These are phyloP conservation scores for Ptychochromis oligacanthus DNA, from an alignment of 2,113 vertebrate genomes.

Conservation along the genomic window DNA sequence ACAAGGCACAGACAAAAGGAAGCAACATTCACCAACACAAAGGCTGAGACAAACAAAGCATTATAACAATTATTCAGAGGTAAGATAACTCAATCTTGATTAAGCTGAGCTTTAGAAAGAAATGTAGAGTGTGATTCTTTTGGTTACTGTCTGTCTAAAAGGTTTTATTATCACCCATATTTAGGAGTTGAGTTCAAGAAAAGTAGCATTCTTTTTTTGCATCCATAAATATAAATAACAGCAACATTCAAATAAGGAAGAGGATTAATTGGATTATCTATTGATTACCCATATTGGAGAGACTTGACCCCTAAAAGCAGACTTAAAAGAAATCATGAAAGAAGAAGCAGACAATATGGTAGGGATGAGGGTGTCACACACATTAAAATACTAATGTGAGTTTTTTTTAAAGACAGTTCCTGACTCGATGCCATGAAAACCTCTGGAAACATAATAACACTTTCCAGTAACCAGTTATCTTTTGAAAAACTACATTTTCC, in stretches of 20 bases:
- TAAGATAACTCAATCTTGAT: neutral
- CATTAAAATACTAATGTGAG: neutral
- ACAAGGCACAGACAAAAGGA: neutral
- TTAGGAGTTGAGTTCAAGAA: no score
- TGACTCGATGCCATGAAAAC: neutral
- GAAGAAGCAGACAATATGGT: neutral
- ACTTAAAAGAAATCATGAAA: neutral
- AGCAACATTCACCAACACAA: neutral
- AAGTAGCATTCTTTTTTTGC: no score
- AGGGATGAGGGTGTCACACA: neutral
- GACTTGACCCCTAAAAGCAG: neutral
- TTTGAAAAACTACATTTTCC: neutral
- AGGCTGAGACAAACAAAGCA: neutral
- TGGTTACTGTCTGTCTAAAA: neutral
- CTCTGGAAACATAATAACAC: no score
- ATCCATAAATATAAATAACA: no score
- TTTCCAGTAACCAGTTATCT: no score
- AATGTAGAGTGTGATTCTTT: neutral
- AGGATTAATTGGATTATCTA: no score
- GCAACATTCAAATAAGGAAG: no score
- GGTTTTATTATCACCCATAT: no score
- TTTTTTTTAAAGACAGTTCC: neutral
- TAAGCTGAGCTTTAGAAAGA: no score
- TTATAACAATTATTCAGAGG: neutral
- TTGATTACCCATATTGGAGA: no score